Evolutionary conservation across 2,888 invertebrate genomes (phyloP), one percentile per base, ranked within the genome.

Genomic region (Furcula furcula): DNA sequence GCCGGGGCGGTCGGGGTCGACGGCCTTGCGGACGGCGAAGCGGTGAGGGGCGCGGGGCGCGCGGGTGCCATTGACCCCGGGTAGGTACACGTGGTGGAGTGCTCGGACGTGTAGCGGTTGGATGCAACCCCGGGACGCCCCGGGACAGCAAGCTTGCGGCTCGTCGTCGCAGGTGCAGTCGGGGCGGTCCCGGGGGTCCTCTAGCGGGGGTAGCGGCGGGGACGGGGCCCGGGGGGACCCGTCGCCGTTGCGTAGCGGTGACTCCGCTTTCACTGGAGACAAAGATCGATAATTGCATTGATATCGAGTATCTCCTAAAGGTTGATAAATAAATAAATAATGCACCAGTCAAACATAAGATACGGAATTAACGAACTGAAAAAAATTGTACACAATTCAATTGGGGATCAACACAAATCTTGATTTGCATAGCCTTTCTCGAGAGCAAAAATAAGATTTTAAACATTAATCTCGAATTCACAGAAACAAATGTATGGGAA

Each of bases 31-130:
- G n/a, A 81, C 90, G 65, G 78, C 78, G 77, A 69, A 78, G 44
- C 57, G 66, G 60, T 81, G 83, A 15, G 80, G 82, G 29, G 65
- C 54, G 11, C 76, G 49, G 0, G 83, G 85, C 1, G 87, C 87
- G 11, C 90, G 82, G 40, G 91, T 91, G 47, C 92, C 92, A 70
- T 92, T 93, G 29, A 93, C 78, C 41, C 92, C 91, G 30, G 91
- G 87, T 48, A 92, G 75, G 44, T 68, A 79, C 22, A 76, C 80
- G 65, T 91, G 78, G 67, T 92, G 92, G 35, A 92, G 75, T 35
- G 88, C 83, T 40, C 82, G 78, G 36, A 93, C 88, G 62, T 76
- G 89, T 51, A 56, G 76, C 74, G 72, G 91, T 80, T 59, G 84
- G 80, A 53, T 90, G 56, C 46, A 72, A 60, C 36, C 61, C 43